A percentile compares a stretch with the other conserved stretches of the same genome.
Evolutionary conservation across 2,888 invertebrate species (phyloP).

Genomic region (Diabrotica balteata): DNA sequence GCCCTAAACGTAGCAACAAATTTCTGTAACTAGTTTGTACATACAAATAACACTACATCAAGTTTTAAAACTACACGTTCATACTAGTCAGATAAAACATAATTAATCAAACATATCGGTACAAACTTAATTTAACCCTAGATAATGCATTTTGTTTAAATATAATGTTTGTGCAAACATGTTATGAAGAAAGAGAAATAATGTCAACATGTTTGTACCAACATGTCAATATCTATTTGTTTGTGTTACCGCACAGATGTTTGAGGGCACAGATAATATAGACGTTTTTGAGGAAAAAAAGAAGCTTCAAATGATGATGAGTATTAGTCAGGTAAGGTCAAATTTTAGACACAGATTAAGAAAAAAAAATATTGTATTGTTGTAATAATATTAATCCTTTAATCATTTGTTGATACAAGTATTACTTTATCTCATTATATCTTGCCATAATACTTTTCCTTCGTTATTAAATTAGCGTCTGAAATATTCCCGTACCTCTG

Average conservation of each 20-base stretch:
- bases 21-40: not conserved
- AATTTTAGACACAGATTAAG: constrained; percentile 5
- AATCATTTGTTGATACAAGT: not conserved
- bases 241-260: no score
- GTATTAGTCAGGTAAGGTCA: not conserved
- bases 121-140: not conserved
- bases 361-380: not conserved
- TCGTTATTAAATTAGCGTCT: no score
- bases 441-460: constrained; percentile 1
- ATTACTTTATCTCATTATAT: not conserved
- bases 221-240: no score
- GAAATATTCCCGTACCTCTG: no score
- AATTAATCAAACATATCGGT: not conserved
- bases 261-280: not conserved
- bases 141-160: no score
- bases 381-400: not conserved
- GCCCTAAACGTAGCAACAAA: not conserved
- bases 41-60: constrained; percentile 3
- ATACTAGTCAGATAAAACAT: constrained; percentile 3
- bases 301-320: constrained; percentile 1
- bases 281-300: not conserved
- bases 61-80: constrained; percentile 4
- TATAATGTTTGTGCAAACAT: no score
- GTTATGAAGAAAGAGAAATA: no score
- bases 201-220: no score